phyloP scores from a whole-genome alignment of 2,888 invertebrate species.

The Tenthredo livida region DNA sequence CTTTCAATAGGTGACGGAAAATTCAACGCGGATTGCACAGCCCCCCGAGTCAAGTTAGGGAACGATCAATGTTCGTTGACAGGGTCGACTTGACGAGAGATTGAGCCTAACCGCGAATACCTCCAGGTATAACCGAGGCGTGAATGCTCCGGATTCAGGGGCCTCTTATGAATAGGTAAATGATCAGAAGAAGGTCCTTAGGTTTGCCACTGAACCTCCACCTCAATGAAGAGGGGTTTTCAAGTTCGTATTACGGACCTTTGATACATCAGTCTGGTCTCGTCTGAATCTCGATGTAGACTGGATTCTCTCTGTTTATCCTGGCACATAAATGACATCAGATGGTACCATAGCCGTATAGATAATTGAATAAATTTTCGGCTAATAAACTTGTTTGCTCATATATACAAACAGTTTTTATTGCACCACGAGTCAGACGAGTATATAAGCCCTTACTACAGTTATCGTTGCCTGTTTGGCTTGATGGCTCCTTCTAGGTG shows the following conservation, averaged over 20 bases:
- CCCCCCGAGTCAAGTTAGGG: neutral
- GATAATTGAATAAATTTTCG: slow-evolving; percentile 24
- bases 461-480: slow-evolving; percentile 17
- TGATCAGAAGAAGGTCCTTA: slow-evolving; percentile 15
- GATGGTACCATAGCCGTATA: neutral
- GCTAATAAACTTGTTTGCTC: slow-evolving; percentile 13
- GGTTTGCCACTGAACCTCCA: neutral
- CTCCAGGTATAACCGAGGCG: slow-evolving; percentile 31
- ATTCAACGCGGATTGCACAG: neutral
- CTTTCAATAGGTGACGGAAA: slow-evolving; percentile 34
- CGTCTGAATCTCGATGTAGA: too few species aligned
- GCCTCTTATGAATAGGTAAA: slow-evolving; percentile 8
- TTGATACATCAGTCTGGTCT: neutral
- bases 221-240: neutral
- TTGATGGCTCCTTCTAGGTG: neutral
- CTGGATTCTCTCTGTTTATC: neutral
- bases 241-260: neutral
- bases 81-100: slow-evolving; percentile 26
- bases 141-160: slow-evolving; percentile 6
- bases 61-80: slow-evolving; percentile 44
- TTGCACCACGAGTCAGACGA: neutral
- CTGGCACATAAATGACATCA: neutral
- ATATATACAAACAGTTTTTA: neutral
- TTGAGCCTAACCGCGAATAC: slow-evolving; percentile 32
- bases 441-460: neutral